Conservation (phyloP, 1,140 invertebrate species). For the Heliothis virescens region DNA sequence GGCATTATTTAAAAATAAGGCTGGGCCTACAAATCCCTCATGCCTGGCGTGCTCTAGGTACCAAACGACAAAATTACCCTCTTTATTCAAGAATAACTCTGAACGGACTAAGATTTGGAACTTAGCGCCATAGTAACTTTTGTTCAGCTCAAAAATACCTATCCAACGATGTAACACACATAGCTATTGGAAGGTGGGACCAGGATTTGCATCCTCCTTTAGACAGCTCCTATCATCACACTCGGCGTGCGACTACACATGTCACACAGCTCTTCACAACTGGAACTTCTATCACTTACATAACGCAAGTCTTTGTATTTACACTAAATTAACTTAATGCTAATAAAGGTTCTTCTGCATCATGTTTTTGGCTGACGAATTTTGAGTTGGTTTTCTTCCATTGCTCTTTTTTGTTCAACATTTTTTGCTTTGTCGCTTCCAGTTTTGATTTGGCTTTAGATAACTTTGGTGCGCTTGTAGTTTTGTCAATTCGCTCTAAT, state of each 20-base stretch:
- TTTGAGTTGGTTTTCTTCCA: constrained; percentile 80
- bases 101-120: no score
- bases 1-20: no score
- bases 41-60: no score
- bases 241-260: constrained; percentile 60
- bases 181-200: no score
- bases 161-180: no score
- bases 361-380: constrained; percentile 75
- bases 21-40: no score
- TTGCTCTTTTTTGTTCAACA: constrained; percentile 77
- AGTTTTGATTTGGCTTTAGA: constrained; percentile 88
- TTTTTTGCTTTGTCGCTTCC: constrained; percentile 76
- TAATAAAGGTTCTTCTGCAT: constrained; percentile 81
- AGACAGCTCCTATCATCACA: constrained; percentile 72
- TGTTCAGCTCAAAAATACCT: no score
- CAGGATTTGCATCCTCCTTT: no score
- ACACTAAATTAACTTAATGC: constrained; percentile 82
- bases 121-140: no score
- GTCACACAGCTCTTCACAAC: constrained; percentile 64
- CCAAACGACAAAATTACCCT: no score
- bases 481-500: constrained; percentile 89
- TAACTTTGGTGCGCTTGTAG: constrained; percentile 87
- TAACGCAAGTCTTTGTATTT: constrained; percentile 78
- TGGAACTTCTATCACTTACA: constrained; percentile 75
- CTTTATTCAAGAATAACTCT: no score